Percentiles rank a stretch among this genome's conserved stretches.
These are phyloP conservation scores for Parnassius glacialis DNA, from an alignment of 2,888 invertebrate genomes.

Conservation along the genomic window DNA sequence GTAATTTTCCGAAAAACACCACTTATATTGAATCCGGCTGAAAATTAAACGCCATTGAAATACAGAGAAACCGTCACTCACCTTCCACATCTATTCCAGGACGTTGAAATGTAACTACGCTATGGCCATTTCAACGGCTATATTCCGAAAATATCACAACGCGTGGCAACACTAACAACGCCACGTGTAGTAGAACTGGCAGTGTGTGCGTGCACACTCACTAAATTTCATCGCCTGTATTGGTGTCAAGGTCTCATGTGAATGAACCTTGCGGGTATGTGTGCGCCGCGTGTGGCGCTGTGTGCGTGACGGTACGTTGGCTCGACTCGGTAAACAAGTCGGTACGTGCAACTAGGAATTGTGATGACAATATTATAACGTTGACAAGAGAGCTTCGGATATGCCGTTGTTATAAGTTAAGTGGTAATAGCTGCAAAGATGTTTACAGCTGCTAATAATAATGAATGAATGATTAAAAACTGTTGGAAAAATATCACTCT, in stretches of 20 bases:
- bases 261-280: slow-evolving; percentile 50
- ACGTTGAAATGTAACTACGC: too few species aligned
- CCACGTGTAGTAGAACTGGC: slow-evolving; percentile 13
- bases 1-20: too few species aligned
- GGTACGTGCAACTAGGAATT: not conserved
- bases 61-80: too few species aligned
- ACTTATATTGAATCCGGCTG: too few species aligned
- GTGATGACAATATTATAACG: not conserved
- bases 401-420: not conserved
- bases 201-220: slow-evolving; percentile 37
- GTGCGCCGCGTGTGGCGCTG: slow-evolving; percentile 25
- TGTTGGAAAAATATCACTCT: not conserved
- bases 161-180: slow-evolving; percentile 10
- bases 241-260: slow-evolving; percentile 63
- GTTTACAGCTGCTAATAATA: too few species aligned
- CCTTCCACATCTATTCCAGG: too few species aligned
- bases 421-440: too few species aligned
- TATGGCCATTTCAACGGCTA: not conserved
- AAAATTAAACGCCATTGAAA: too few species aligned
- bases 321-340: not conserved
- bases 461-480: too few species aligned
- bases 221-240: slow-evolving; percentile 49
- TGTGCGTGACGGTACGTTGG: not conserved
- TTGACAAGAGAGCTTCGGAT: not conserved
- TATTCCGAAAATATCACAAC: not conserved